phyloP scores from a whole-genome alignment of 30 jellyfish, hydroid and myxozoan species.

The Cassiopea andromeda region DNA sequence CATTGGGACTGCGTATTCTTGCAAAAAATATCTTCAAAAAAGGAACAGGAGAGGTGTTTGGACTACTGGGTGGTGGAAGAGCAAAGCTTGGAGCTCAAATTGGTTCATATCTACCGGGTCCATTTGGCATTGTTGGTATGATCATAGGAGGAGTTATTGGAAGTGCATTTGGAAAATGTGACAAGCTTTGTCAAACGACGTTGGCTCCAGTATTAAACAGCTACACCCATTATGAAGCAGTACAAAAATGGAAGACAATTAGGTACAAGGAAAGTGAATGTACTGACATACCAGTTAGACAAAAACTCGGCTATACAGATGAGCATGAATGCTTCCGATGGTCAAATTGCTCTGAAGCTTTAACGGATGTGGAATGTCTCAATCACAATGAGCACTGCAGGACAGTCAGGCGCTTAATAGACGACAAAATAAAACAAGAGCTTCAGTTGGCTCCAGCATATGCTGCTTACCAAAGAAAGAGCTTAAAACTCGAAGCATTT shows the following conservation, averaged over 20 bases:
- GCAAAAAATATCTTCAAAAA: background rate
- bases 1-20: slow-evolving; percentile 1
- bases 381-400: slow-evolving; percentile 37
- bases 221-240: slow-evolving; percentile 24
- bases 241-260: slow-evolving; percentile 6
- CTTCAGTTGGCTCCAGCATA: slow-evolving; percentile 13
- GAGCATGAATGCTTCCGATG: slow-evolving; percentile 52
- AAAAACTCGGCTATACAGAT: slow-evolving; percentile 33
- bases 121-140: slow-evolving; percentile 60
- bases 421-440: slow-evolving; percentile 10
- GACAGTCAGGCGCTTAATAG: slow-evolving; percentile 5
- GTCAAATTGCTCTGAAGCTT: slow-evolving; percentile 47
- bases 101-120: slow-evolving; percentile 67
- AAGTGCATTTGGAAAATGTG: slow-evolving; percentile 70
- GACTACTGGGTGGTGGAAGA: slow-evolving; percentile 48
- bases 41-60: slow-evolving; percentile 28
- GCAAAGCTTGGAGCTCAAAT: slow-evolving; percentile 63
- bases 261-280: slow-evolving; percentile 45
- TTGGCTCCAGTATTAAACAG: slow-evolving; percentile 23
- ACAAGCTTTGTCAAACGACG: slow-evolving; percentile 26
- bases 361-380: slow-evolving; percentile 48
- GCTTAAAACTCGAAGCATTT: slow-evolving; percentile 34
- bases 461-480: slow-evolving; percentile 19
- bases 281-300: slow-evolving; percentile 19
- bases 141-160: slow-evolving; percentile 72